Percentiles rank a stretch among this genome's conserved stretches.
phyloP scores from a whole-genome alignment of 2,113 vertebrate genomes.

The cat (Felis catus) region F.catus_Fca126_mat1.0 CM031417.1:80356501-80357000 shows the following conservation, averaged over 20 bases:
- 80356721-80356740: slow-evolving; percentile 88
- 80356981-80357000: slow-evolving; percentile 8
- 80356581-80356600: slow-evolving; percentile 22
- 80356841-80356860: neutral
- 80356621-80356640: slow-evolving; percentile 9
- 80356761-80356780: slow-evolving; percentile 98
- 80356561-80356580: neutral
- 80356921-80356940: slow-evolving; percentile 38
- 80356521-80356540: neutral
- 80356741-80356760: slow-evolving; percentile 98
- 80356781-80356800: slow-evolving; percentile 97
- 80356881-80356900: neutral
- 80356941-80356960: neutral
- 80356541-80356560: slow-evolving; percentile 1
- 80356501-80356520: neutral
- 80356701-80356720: slow-evolving; percentile 30
- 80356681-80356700: slow-evolving; percentile 50
- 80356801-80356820: slow-evolving; percentile 95
- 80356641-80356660: slow-evolving; percentile 51
- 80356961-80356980: slow-evolving; percentile 47
- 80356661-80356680: neutral
- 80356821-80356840: slow-evolving; percentile 86
- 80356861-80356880: neutral
- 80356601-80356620: slow-evolving; percentile 30
- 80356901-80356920: neutral